Evolutionary conservation across 2,888 invertebrate species (phyloP).

Genomic region (Archips xylosteana): DNA sequence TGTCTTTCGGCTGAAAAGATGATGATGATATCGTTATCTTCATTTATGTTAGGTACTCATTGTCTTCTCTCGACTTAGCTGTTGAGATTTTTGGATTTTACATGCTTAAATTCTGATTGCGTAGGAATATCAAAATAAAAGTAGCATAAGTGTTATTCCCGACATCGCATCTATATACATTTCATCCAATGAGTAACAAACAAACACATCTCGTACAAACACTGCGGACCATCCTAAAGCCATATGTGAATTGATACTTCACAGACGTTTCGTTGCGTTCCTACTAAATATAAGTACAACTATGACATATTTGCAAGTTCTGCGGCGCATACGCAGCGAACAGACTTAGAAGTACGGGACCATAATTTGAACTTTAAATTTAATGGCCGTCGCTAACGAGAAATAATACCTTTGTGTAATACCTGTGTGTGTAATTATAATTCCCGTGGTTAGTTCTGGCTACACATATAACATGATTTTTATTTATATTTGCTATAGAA

Average conservation of each 20-base stretch:
- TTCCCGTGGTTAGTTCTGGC: neutral
- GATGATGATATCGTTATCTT: too few relatives aligned
- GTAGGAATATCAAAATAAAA: too few relatives aligned
- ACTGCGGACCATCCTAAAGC: neutral
- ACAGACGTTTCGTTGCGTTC: slow-evolving; percentile 54
- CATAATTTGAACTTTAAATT: neutral
- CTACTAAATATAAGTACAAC: slow-evolving; percentile 57
- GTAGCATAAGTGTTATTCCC: too few relatives aligned
- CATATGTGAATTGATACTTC: neutral
- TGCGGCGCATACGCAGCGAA: neutral
- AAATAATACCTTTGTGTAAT: neutral
- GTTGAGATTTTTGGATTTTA: too few relatives aligned
- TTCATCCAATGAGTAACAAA: too few relatives aligned
- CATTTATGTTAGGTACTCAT: too few relatives aligned
- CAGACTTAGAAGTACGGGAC: neutral
- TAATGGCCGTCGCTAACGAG: slow-evolving; percentile 3
- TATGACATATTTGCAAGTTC: slow-evolving; percentile 30
- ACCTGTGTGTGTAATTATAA: too few relatives aligned
- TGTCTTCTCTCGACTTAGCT: too few relatives aligned
- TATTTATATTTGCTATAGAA: neutral
- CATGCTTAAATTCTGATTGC: too few relatives aligned
- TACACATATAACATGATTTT: neutral
- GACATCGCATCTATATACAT: too few relatives aligned
- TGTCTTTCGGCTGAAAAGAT: too few relatives aligned
- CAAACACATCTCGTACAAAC: neutral